Base-by-base conservation (phyloP, 2,797 vertebrate species). In the Crossoptilon crossoptilon region DNA sequence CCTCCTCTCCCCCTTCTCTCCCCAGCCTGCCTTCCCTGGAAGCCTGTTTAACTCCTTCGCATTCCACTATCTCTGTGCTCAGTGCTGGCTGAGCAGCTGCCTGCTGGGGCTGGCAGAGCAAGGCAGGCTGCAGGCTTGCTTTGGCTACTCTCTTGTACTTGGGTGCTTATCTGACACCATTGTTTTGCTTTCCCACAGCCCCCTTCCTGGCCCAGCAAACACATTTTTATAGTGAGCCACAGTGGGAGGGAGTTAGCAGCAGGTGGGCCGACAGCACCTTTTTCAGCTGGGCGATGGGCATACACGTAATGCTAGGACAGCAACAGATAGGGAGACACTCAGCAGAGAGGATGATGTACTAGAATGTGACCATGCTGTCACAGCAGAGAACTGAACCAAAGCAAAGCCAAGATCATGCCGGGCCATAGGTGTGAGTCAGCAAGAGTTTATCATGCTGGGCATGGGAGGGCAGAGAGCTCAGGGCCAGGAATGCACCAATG, bases 41-140 rank as follows among this genome's bases (percentile, higher is more conserved):
- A 84, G 73, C 35, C 6, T 74, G 87, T 75, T 91, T 66, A 90
- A 95, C 83, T 75, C 71, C 77, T 79, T 22, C 74, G 24, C 12
- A n/a, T 59, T 58, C n/a, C 35, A 8, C 68, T 66, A 63, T 41
- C 63, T 74, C 24, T 35, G 27, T 39, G 19, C 27, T 72, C 48
- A 70, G 82, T 56, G 21, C 29, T n/a, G 51, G 22, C 35, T 68
- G 67, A 89, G 64, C 51, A 88, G 41, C 53, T 71, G 53, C 41
- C 33, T 66, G 21, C 27, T 49, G 48, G 14, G 46, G 41, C 37
- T 67, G 44, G 35, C 26, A 84, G 58, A 11, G 1, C 41, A 84
- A 84, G 63, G n/a, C 24, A 49, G 31, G 33, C 53, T 73, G 19
- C 6, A 66, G 8, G 21, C 27, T 80, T 88, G 37, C 35, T 70